Evolutionary conservation across 2,113 vertebrate species (phyloP).

Genomic region (Aegypius monachus): DNA sequence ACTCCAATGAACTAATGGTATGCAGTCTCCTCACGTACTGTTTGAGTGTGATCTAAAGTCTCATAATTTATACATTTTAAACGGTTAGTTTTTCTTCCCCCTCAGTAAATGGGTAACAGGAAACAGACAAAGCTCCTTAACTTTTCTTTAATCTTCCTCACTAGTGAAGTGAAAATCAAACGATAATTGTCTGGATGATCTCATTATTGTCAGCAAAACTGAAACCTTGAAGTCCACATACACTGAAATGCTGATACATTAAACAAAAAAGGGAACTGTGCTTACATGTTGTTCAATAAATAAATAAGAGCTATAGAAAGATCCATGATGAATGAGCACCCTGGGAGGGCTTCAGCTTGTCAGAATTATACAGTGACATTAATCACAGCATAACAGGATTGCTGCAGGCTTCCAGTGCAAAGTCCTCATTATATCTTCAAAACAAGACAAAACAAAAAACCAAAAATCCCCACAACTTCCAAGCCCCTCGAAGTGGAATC

Average conservation of each 20-base stretch:
- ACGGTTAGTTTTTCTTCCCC: conserved; percentile 16
- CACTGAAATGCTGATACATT: conserved; percentile 67
- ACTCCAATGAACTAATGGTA: not conserved
- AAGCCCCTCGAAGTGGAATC: not conserved
- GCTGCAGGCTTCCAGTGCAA: conserved; percentile 55
- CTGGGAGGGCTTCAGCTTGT: conserved; percentile 31
- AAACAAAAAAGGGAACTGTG: conserved; percentile 69
- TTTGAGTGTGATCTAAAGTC: not conserved
- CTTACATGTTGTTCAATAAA: conserved; percentile 74
- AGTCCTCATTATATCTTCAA: conserved; percentile 67
- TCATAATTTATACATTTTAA: conserved; percentile 56
- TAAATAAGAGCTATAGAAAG: conserved; percentile 69
- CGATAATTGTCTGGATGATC: conserved; percentile 77
- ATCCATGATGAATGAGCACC: conserved; percentile 44
- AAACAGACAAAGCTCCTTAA: conserved; percentile 75
- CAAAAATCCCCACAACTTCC: conserved; percentile 16
- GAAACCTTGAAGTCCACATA: conserved; percentile 71
- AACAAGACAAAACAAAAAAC: conserved; percentile 25
- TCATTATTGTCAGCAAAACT: conserved; percentile 79
- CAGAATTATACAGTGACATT: conserved; percentile 64
- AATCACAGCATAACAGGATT: conserved; percentile 60
- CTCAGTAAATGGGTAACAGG: conserved; percentile 69
- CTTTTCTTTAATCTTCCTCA: conserved; percentile 78
- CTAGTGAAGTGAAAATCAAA: conserved; percentile 75
- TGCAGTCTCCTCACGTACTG: not conserved